These are phyloP conservation scores for Pristionchus entomophagus DNA, from an alignment of 2,888 invertebrate genomes.

Conservation along the genomic window DNA sequence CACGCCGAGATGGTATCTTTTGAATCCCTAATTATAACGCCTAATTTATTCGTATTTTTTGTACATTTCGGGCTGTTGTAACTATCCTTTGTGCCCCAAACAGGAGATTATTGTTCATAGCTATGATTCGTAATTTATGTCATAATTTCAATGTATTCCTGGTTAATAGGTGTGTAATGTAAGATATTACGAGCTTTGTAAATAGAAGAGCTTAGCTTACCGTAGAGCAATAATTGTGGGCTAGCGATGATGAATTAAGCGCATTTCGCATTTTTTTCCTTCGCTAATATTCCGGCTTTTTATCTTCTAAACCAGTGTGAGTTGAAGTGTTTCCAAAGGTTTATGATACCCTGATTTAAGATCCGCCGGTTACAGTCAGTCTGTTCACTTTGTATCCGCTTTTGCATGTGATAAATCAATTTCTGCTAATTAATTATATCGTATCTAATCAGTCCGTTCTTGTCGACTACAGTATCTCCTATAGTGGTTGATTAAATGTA, in stretches of 20 bases:
- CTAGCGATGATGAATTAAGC: not conserved
- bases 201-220: conserved; percentile 20
- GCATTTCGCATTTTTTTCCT: not conserved
- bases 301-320: not conserved
- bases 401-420: conserved; percentile 34
- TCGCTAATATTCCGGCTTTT: too few species aligned
- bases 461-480: not conserved
- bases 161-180: conserved; percentile 15
- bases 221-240: not conserved
- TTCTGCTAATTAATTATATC: not conserved
- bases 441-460: not conserved
- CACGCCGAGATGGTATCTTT: not conserved
- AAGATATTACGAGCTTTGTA: not conserved
- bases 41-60: not conserved
- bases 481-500: too few species aligned
- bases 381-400: conserved; percentile 20
- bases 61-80: not conserved
- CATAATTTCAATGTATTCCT: not conserved
- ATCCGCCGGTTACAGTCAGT: not conserved
- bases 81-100: too few species aligned
- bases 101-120: not conserved
- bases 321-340: conserved; percentile 28
- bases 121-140: not conserved
- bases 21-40: not conserved
- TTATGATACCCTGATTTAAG: not conserved